Base-by-base conservation (phyloP, 53 echinoderm and acorn worm species). In the Patiria pectinifera region DNA sequence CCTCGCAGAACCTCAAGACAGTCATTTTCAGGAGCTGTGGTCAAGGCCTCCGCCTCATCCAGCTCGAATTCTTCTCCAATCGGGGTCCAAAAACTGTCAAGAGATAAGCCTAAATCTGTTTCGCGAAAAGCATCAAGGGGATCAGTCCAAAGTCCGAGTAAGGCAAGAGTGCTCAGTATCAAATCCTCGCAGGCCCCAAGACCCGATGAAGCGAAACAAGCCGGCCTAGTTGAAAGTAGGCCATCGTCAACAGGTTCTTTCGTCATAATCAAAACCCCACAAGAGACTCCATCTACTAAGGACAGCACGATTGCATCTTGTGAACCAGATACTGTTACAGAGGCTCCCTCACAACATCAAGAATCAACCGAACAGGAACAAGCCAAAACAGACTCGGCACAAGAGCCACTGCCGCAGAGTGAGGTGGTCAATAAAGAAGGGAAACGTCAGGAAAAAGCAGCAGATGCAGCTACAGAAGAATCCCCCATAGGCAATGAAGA, bases 81-180 rank as follows among this genome's bases (percentile, higher is more conserved):
- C 6, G 25, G 19, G 19, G 77, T 25, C 2, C 59, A 77, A 19
- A 58, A 59, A 44, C 16, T 59, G 87, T 35, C 35, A 23, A 49
- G 71, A 10, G 62, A 45, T 44, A 72, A 35, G 35, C 35, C 35
- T 35, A 35, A 47, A 70, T 12, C 86, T 7, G 59, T 71, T 60
- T 78, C 87, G 45, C 76, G 87, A 43, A 46, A 79, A 48, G 6
- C 81, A 70, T 90, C 90, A n/a, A 23, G 69, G 2, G 69, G 69
- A 11, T 69, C 46, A 13, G 62, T 78, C 19, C 21, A 69, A 4
- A 80, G 69, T 23, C 23, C 62, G 2, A 3, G 83, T 3, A 8
- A 63, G 10, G 69, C 7, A 1, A 46, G 16, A 46, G 23, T n/a
- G 23, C 44, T 16, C 19, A 11, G 23, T 44, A 26, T 49, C 10